Evolutionary conservation across 2,113 vertebrate genomes (phyloP).

Genomic region (Anolis carolinensis): DNA sequence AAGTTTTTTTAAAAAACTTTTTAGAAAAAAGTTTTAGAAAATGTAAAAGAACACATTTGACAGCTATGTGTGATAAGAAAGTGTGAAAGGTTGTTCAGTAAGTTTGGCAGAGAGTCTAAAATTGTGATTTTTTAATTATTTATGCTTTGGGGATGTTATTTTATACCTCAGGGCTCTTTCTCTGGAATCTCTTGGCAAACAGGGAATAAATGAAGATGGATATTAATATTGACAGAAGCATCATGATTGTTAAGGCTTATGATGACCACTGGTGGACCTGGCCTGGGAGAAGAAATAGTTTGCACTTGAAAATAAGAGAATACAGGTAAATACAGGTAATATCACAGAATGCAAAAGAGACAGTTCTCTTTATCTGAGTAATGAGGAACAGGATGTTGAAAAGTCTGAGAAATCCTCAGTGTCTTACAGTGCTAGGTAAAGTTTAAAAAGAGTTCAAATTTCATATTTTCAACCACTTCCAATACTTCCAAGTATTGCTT

Average conservation of each 20-base stretch:
- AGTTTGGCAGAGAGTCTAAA: constrained; percentile 1
- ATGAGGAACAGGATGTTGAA: background rate
- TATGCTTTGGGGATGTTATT: background rate
- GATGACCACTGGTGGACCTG: background rate
- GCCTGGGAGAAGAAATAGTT: background rate
- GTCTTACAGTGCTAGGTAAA: background rate
- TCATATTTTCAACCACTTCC: background rate
- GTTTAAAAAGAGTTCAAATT: background rate
- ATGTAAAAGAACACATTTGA: background rate
- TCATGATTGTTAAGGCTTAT: background rate
- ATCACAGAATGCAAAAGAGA: background rate
- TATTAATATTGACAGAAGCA: background rate
- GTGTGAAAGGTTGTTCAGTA: background rate
- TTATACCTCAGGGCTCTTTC: background rate
- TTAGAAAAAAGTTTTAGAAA: background rate
- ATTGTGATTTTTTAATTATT: constrained; percentile 2
- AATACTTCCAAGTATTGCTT: background rate
- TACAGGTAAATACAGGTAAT: background rate
- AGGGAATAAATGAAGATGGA: constrained; percentile 11
- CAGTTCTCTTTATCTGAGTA: background rate
- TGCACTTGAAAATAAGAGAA: background rate
- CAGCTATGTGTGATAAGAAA: background rate
- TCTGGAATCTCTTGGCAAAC: background rate
- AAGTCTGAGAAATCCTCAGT: background rate
- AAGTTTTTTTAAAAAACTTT: background rate